Base-by-base conservation (phyloP, 92 coral and sea anemone genomes). In the Zoanthus gigantus region DNA sequence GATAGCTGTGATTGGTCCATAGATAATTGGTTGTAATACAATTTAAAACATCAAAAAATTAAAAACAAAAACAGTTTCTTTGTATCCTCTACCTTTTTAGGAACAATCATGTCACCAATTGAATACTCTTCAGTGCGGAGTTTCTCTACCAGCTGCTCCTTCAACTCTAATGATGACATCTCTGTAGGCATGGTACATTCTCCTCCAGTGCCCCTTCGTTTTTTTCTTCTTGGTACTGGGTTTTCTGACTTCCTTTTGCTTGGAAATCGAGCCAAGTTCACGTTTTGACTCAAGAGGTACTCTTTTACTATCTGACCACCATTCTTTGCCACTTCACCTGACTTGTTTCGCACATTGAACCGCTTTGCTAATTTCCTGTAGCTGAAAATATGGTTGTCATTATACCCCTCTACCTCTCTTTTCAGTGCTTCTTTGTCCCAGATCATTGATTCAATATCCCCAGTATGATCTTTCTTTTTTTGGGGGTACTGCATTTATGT, bases 251-350 rank as follows among this genome's bases (percentile, higher is more conserved):
- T 50, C 14, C 66, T 10, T 6, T 54, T 77, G 44, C 31, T 23
- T 7, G 29, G 67, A 14, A 58, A 16, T 13, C 65, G 65, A 14
- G 18, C 18, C 18, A 58, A 14, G 65, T 58, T 58, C 18, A 58
- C 65, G 11, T 14, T 14, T 14, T 58, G 23, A 58, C 23, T 11
- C 65, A 58, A 58, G 18, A 58, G 65, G 23, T 14, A 58, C 18
- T 85, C 87, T 73, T 91, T 88, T 18, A 92, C 67, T 8, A 92
- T 65, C 32, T 77, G 84, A 1, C 90, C 90, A 14, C 90, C 74
- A 86, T 86, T 86, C 23, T 46, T 86, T 3, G 77, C 89, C 9
- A 86, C 14, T 48, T 86, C 76, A 12, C 89, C 89, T 63, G 44
- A 46, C 56, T 52, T 86, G 87, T 89, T 85, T 2, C 8, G 31